Evolutionary conservation across 2,888 invertebrate species (phyloP), one percentile per base, ranked within the genome.

Genomic region (Drosophila melanosoma): DNA sequence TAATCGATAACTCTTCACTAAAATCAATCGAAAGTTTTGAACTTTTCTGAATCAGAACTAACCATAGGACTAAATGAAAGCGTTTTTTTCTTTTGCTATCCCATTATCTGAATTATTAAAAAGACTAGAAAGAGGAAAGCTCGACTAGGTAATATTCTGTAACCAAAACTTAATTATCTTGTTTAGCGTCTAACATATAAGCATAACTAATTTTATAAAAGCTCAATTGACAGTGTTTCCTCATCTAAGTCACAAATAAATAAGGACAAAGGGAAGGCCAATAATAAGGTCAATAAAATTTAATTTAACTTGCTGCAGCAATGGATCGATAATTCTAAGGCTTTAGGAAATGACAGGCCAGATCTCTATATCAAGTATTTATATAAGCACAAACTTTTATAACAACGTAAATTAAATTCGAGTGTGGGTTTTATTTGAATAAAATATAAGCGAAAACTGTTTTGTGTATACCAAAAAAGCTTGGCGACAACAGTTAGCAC

Each of bases 381-480:
- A 20, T 20, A 45, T 45, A 45, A 20, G 12, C 45, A 12, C 1
- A 20, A 12, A 45, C 1, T 12, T 49, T 48, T 26, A 49, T 1
- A 49, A 10, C 17, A 49, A 49, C 1, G 17, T 26, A 33, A 35
- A 49, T 23, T n/a, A 59, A 67, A 61, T 48, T 35, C 40, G 23
- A 32, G 8, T 40, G 51, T 66, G 53, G 56, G 26, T 65, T 67
- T 68, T 54, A 62, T 67, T 54, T 56, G 29, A 52, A 75, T 53
- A 68, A 61, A 51, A 49, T 54, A 52, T 40, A 60, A 76, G 49
- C 59, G 52, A 42, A 63, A 80, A 76, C 57, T 63, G 58, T 76
- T 77, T 38, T 76, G 63, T 71, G 67, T 67, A 80, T 62, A 36
- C 49, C 51, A 35, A 17, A 26, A 29, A 20, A 26, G 40, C 45